phyloP scores from a whole-genome alignment of 1,140 invertebrate genomes.

The Drosophila guanche region DNA sequence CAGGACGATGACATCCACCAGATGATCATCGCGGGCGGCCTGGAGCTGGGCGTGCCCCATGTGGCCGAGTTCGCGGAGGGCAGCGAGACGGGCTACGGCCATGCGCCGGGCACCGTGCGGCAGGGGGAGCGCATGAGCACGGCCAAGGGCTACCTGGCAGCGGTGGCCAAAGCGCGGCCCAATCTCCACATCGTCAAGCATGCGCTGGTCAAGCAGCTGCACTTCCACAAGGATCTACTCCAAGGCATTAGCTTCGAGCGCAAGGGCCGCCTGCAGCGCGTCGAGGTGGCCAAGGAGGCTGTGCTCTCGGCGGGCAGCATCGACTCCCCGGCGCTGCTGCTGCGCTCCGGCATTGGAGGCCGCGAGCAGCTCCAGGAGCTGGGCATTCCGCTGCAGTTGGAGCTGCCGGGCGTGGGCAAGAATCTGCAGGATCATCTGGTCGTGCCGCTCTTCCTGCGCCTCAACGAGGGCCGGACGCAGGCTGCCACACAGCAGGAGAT shows the following conservation, averaged over 20 bases:
- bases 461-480: constrained; percentile 31
- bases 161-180: constrained; percentile 75
- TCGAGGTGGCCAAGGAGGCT: constrained; percentile 84
- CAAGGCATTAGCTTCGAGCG: constrained; percentile 79
- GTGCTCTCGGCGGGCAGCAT: constrained; percentile 85
- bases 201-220: constrained; percentile 85
- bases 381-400: constrained; percentile 80
- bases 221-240: constrained; percentile 83
- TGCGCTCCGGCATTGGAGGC: constrained; percentile 86
- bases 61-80: constrained; percentile 70
- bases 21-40: constrained; percentile 38
- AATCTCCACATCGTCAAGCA: constrained; percentile 89
- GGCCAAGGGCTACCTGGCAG: constrained; percentile 62
- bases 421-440: constrained; percentile 86
- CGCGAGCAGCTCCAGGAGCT: constrained; percentile 83
- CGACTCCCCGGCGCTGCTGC: constrained; percentile 85
- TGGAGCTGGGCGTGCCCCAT: constrained; percentile 43
- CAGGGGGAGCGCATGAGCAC: constrained; percentile 87
- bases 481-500: constrained; percentile 37
- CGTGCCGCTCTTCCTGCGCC: constrained; percentile 77
- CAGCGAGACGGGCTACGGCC: constrained; percentile 84
- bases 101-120: constrained; percentile 84
- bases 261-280: constrained; percentile 48
- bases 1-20: constrained; percentile 66
- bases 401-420: constrained; percentile 86